Evolutionary conservation across 2,888 invertebrate genomes (phyloP).

Genomic region (Alloplasta piceator): DNA sequence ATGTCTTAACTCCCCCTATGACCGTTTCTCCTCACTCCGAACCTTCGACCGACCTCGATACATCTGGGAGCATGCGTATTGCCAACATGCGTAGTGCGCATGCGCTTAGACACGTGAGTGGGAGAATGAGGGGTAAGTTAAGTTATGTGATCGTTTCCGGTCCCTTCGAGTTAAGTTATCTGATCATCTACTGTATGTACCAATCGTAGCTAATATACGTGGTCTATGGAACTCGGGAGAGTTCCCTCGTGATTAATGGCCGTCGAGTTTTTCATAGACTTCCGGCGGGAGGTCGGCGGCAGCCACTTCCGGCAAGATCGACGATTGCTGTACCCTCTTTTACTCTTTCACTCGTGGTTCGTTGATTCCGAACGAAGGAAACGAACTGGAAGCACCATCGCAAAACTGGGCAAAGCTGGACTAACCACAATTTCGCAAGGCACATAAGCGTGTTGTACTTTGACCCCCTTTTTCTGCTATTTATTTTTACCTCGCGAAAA

Average conservation of each 20-base stretch:
- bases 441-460: neutral
- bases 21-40: no score
- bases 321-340: constrained; percentile 53
- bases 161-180: no score
- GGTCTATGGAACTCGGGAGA: constrained; percentile 28
- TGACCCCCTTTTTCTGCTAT: neutral
- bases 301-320: constrained; percentile 64
- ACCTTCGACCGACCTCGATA: no score
- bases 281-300: constrained; percentile 27
- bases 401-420: constrained; percentile 18
- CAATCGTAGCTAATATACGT: neutral
- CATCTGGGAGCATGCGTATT: no score
- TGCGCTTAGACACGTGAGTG: no score
- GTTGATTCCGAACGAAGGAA: constrained; percentile 59
- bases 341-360: constrained; percentile 40
- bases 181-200: no score
- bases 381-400: constrained; percentile 51
- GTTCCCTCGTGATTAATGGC: constrained; percentile 50
- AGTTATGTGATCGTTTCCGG: no score
- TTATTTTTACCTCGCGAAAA: constrained; percentile 20
- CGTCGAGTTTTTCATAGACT: constrained; percentile 44
- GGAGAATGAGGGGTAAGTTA: no score
- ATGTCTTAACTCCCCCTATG: no score
- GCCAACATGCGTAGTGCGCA: no score
- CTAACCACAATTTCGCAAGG: neutral